Percentiles rank a stretch among this genome's conserved stretches.
Conservation (phyloP, 2,888 invertebrate genomes). For the Stomorhina lunata region DNA sequence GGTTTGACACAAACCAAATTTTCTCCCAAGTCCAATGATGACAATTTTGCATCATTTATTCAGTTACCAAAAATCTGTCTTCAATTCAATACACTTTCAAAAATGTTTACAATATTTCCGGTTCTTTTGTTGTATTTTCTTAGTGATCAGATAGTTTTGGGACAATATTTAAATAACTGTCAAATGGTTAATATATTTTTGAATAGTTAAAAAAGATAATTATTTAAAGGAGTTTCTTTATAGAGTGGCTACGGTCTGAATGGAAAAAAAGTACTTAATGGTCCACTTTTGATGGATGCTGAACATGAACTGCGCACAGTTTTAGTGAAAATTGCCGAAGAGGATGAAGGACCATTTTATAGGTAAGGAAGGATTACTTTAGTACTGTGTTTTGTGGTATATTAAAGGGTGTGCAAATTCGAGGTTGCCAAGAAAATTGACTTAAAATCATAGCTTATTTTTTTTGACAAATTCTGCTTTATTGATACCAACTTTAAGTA, state of each 20-base stretch:
- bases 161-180: conserved; percentile 31
- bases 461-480: too few relatives aligned
- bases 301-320: conserved; percentile 35
- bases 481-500: too few relatives aligned
- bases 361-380: conserved; percentile 20
- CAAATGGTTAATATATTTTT: conserved; percentile 18
- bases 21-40: not conserved
- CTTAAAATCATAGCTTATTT: too few relatives aligned
- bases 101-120: not conserved
- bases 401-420: too few relatives aligned
- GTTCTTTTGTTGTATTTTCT: not conserved
- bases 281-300: conserved; percentile 9
- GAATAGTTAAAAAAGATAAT: not conserved
- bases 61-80: conserved; percentile 3
- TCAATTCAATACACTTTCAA: not conserved
- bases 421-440: too few relatives aligned
- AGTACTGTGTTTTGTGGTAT: too few relatives aligned
- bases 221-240: not conserved
- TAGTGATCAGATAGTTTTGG: not conserved
- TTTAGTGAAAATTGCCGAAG: conserved; percentile 28
- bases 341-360: conserved; percentile 37
- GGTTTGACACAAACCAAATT: not conserved
- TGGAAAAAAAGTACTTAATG: conserved; percentile 7
- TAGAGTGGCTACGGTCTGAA: conserved; percentile 27
- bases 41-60: not conserved